Conservation (phyloP, 2,888 invertebrate genomes). For the Spatulosminthurus flaviceps region DNA sequence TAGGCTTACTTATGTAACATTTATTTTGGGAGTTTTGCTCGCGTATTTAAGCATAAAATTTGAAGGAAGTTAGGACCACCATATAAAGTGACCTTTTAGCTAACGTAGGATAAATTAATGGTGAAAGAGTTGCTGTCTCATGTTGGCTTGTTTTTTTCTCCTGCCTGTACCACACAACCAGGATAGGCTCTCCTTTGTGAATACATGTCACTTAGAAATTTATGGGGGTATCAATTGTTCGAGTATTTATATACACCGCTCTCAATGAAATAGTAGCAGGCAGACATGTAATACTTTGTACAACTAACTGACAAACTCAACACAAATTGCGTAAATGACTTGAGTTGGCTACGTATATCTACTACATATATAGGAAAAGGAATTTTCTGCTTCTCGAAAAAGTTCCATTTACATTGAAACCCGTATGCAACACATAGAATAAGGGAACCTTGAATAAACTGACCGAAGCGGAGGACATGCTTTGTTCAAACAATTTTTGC, state of each 20-base stretch:
- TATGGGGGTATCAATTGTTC: too few species aligned
- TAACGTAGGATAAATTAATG: neutral
- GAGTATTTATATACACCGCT: too few species aligned
- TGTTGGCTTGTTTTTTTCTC: neutral
- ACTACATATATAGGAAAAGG: neutral
- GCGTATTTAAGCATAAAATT: neutral
- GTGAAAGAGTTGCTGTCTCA: neutral
- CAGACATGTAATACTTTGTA: too few species aligned
- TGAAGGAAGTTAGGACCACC: neutral
- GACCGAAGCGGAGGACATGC: constrained; percentile 1
- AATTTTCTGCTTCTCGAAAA: neutral
- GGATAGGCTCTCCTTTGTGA: neutral
- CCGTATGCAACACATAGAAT: too few species aligned
- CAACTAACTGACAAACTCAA: too few species aligned
- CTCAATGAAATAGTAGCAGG: too few species aligned
- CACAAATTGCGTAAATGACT: too few species aligned
- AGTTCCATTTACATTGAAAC: neutral
- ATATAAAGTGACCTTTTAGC: neutral
- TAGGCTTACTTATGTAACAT: too few species aligned
- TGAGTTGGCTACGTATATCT: too few species aligned
- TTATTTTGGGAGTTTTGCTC: neutral
- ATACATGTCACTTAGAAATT: neutral
- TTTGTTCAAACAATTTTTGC: neutral
- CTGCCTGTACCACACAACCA: neutral
- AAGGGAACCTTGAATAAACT: constrained; percentile 9